Conservation (phyloP, 2,888 invertebrate genomes). For the Phortica magna region DNA sequence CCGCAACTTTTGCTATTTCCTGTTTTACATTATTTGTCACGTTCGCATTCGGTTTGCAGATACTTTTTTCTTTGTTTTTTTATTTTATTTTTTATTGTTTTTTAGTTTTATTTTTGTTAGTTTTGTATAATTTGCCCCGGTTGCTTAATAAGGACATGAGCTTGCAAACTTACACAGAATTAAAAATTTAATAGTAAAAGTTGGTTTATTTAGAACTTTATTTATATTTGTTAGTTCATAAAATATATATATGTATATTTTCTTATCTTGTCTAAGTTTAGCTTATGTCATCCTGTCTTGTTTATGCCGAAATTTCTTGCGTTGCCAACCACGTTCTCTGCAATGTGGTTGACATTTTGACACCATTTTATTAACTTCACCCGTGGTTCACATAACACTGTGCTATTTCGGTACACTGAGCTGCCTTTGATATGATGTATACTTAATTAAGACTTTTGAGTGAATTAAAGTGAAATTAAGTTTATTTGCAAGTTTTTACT, state of each 20-base stretch:
- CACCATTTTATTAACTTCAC: background rate
- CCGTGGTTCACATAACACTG: background rate
- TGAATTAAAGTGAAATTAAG: no score
- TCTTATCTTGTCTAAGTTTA: no score
- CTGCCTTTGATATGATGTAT: background rate
- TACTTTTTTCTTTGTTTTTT: slow-evolving; percentile 50
- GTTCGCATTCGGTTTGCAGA: slow-evolving; percentile 60
- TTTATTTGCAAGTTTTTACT: no score
- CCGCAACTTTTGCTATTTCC: slow-evolving; percentile 44
- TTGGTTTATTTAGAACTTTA: no score
- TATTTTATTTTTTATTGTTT: slow-evolving; percentile 33
- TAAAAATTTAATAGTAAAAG: no score
- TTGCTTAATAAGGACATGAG: no score
- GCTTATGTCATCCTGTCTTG: no score
- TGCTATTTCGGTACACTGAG: background rate
- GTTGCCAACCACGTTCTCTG: background rate
- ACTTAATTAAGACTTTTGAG: no score
- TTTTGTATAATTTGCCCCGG: background rate
- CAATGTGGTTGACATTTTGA: background rate
- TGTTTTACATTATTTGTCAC: slow-evolving; percentile 61
- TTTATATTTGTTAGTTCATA: no score
- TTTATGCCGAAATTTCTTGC: no score
- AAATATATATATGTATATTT: no score
- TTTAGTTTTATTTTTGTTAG: slow-evolving; percentile 44
- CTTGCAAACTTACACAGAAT: no score